Evolutionary conservation across 2,797 vertebrate species (phyloP).

Genomic region (Typhlichthys subterraneus): DNA sequence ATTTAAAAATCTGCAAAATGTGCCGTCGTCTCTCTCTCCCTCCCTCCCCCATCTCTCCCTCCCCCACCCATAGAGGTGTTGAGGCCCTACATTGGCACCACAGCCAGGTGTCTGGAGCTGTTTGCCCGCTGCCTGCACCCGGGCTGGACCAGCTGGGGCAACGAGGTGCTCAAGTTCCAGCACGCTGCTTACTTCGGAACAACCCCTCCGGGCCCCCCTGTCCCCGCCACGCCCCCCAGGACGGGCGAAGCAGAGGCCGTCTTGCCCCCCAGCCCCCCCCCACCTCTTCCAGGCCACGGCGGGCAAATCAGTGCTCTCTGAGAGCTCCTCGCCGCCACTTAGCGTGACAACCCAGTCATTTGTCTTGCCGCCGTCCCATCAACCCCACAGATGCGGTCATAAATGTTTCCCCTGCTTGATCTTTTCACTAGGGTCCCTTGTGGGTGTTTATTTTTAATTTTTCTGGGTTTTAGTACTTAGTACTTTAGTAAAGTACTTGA

Average conservation of each 20-base stretch:
- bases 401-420: constrained; percentile 50
- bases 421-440: constrained; percentile 32
- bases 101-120: constrained; percentile 86
- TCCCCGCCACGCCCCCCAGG: constrained; percentile 19
- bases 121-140: constrained; percentile 93
- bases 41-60: background rate
- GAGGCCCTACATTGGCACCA: constrained; percentile 80
- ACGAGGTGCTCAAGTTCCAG: constrained; percentile 96
- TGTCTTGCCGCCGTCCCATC: constrained; percentile 44
- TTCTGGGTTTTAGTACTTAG: constrained; percentile 32
- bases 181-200: constrained; percentile 84
- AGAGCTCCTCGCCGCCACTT: background rate
- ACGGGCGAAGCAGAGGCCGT: background rate
- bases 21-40: background rate
- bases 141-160: constrained; percentile 98
- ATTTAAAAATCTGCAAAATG: background rate
- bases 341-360: constrained; percentile 22
- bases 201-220: constrained; percentile 16
- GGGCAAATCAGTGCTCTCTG: constrained; percentile 6
- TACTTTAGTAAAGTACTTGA: constrained; percentile 28
- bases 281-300: background rate
- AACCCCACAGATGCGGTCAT: background rate
- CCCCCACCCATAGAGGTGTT: constrained; percentile 79
- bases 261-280: constrained; percentile 1
- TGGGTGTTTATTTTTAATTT: constrained; percentile 38